phyloP scores from a whole-genome alignment of 2,797 vertebrate species.

The Pseudopleuronectes americanus region DNA sequence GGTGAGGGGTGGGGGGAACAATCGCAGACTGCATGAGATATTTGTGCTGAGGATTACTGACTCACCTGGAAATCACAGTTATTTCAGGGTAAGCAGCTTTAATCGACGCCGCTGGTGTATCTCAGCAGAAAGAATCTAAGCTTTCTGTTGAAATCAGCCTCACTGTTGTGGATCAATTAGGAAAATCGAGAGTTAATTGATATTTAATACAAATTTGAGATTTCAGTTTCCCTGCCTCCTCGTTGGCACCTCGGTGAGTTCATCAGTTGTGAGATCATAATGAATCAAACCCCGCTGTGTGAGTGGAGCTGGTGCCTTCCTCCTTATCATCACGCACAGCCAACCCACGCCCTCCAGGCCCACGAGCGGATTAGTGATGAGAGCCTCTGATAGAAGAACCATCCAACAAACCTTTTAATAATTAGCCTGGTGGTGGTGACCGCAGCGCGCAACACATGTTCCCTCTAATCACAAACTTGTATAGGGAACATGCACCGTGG shows the following conservation, averaged over 20 bases:
- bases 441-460: slow-evolving; percentile 66
- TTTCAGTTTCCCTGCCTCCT: not conserved
- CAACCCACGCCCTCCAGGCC: slow-evolving; percentile 69
- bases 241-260: slow-evolving; percentile 30
- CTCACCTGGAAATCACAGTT: not conserved
- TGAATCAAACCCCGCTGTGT: slow-evolving; percentile 56
- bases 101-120: not conserved
- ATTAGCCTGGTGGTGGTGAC: slow-evolving; percentile 48
- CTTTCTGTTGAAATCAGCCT: not conserved
- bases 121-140: not conserved
- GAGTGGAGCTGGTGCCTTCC: slow-evolving; percentile 54
- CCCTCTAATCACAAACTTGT: slow-evolving; percentile 72
- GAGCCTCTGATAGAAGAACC: slow-evolving; percentile 50
- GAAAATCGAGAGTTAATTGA: not conserved
- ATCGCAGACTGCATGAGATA: slow-evolving; percentile 11
- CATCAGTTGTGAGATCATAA: slow-evolving; percentile 53
- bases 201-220: too few relatives aligned
- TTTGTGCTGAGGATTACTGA: not conserved
- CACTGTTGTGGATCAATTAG: not conserved
- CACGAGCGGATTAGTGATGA: slow-evolving; percentile 69
- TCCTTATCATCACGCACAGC: slow-evolving; percentile 61
- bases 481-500: slow-evolving; percentile 30
- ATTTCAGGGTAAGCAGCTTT: not conserved
- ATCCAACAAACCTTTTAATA: slow-evolving; percentile 42
- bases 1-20: slow-evolving; percentile 35